Base-by-base conservation (phyloP, 2,888 invertebrate species). In the Drosophila formosana region DNA sequence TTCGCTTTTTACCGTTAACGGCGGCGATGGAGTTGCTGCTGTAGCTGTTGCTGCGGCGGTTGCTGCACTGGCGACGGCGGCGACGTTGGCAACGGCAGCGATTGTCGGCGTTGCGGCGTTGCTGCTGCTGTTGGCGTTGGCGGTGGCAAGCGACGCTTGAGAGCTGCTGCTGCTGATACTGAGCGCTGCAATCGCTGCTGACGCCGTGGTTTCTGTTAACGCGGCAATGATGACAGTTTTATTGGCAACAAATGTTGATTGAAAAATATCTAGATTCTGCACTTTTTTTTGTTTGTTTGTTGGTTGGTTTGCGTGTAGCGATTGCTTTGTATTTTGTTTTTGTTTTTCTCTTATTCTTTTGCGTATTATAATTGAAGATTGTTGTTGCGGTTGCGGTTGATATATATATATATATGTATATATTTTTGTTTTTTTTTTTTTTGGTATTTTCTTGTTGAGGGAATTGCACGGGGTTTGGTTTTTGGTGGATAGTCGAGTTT, bases 161-260 rank as follows among this genome's bases (percentile, higher is more conserved):
- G 73, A 83, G 88, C 65, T 82, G 88, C 74, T 91, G 89, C 75
- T 91, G 89, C 75, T 88, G 89, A 78, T 91, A 88, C 84, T 89
- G 87, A 84, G 83, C 83, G 84, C 88, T 73, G 84, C 85, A 89
- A 80, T 85, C 89, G 89, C 86, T 84, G 86, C 78, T 72, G 78
- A 78, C 80, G 88, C 88, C 75, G 87, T 78, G 78, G 83, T 89
- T 89, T 86, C 84, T 88, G 89, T 88, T 89, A 89, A 90, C 89
- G 89, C 89, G 80, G 90, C 89, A 89, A 89, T 89, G 89, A 87
- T 89, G 89, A 90, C 84, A 86, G 74, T 82, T 89, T 87, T 89
- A 87, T 82, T 80, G 75, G 85, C 80, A 84, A 89, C 85, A 75
- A 86, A 89, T 80, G 73, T 85, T 84, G 80, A 74, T 86, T 89